A percentile compares a stretch with the other conserved stretches of the same genome.
These are phyloP conservation scores for Coracopsis vasa DNA, from an alignment of 2,113 vertebrate genomes.

Conservation along the genomic window DNA sequence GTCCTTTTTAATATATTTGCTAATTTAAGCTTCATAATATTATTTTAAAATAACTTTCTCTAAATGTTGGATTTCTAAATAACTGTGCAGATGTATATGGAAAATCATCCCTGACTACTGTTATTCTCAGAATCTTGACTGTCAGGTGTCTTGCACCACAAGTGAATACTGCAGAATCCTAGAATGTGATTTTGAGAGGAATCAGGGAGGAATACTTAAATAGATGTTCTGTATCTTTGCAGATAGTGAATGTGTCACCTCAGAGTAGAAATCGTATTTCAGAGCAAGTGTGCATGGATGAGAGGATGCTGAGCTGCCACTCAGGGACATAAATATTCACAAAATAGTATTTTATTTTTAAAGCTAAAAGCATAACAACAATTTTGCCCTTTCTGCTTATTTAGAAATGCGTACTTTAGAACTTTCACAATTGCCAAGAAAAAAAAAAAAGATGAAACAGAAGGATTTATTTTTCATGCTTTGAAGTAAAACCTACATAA, in stretches of 20 bases:
- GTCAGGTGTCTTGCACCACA: background rate
- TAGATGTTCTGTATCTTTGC: background rate
- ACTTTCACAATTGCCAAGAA: background rate
- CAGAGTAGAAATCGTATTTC: background rate
- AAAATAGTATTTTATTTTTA: background rate
- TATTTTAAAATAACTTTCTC: background rate
- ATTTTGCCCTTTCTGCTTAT: background rate
- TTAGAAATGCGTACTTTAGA: background rate
- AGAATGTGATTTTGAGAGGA: background rate
- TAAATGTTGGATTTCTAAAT: background rate
- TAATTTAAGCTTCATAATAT: background rate
- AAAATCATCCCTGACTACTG: background rate
- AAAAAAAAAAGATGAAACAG: background rate
- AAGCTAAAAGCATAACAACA: background rate
- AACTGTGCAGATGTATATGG: background rate
- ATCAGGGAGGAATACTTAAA: background rate
- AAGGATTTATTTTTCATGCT: background rate
- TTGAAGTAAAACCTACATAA: background rate
- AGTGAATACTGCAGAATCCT: background rate
- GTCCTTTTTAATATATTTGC: background rate
- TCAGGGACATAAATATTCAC: background rate
- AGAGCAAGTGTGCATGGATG: background rate
- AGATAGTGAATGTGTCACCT: background rate
- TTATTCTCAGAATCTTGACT: background rate
- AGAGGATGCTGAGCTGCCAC: background rate